Evolutionary conservation across 2,113 vertebrate species (phyloP).

Genomic region (Scomber scombrus): DNA sequence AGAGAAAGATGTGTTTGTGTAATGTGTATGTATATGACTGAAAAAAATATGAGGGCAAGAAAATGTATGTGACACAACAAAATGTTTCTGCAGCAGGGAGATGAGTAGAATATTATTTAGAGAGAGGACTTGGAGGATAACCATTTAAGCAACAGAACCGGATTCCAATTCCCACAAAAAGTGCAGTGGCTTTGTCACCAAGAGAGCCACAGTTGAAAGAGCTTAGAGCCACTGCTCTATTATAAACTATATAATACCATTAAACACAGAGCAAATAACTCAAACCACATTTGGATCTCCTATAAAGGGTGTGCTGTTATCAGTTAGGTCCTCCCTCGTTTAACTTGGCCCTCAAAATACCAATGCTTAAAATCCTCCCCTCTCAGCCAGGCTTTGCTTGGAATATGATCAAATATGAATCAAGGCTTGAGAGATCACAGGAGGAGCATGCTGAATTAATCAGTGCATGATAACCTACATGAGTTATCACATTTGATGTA

Average conservation of each 20-base stretch:
- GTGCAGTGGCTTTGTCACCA: conserved; percentile 10
- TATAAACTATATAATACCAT: conserved; percentile 24
- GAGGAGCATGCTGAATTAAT: conserved; percentile 27
- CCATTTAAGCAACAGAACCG: conserved; percentile 10
- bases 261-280: conserved; percentile 22
- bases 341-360: conserved; percentile 36
- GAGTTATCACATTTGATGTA: conserved; percentile 27
- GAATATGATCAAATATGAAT: conserved; percentile 68
- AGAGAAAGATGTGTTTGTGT: not conserved
- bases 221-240: conserved; percentile 17
- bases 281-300: conserved; percentile 17
- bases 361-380: conserved; percentile 17
- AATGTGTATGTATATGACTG: no score
- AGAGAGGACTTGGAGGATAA: conserved; percentile 10
- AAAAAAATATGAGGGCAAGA: not conserved
- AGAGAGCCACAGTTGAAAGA: conserved; percentile 30
- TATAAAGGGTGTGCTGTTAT: conserved; percentile 28
- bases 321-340: conserved; percentile 43
- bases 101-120: conserved; percentile 26
- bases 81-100: not conserved
- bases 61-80: conserved; percentile 5
- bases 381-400: conserved; percentile 25
- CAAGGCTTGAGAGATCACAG: conserved; percentile 58
- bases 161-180: conserved; percentile 11
- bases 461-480: conserved; percentile 42